Evolutionary conservation across 2,797 vertebrate species (phyloP), one percentile per base, ranked within the genome.

Genomic region (Choloepus didactylus): DNA sequence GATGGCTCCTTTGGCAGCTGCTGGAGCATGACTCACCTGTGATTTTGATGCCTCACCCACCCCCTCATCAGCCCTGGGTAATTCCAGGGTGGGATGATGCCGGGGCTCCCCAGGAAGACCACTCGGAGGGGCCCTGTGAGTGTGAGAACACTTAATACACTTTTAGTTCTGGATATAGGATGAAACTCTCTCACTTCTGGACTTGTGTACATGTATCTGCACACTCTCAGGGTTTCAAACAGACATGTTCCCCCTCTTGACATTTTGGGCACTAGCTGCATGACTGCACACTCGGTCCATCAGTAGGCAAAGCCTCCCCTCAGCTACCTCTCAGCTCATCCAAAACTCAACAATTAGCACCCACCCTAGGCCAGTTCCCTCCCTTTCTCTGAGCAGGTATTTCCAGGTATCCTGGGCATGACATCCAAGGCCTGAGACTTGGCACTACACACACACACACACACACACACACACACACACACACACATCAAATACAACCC

Each of bases 401-500:
- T 97, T 97, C 96, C 96, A 95, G 97, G 94, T 83, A 97, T 97
- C 97, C 96, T 75, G 19, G 93, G 64, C 54, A n/a, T 56, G 97
- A 96, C 97, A 97, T 98, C 95, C 95, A 85, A 96, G 82, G 96
- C 97, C 98, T 97, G 96, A 96, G 88, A 60, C 75, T 96, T 97
- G 89, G 95, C 97, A 95, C 93, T 96, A 31, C 41, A 29, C 83
- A 31, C 86, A 67, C 85, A 83, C 96, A 93, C 85, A 31, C 90
- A 72, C 64, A 60, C 49, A 73, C 41, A 77, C 84, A 64, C 19
- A 76, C 38, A 88, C 5, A 92, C 44, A 98, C 35, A 35, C 35
- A 35, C 35, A n/a, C n/a, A n/a, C n/a, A 97, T 98, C 98, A 98
- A 98, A 98, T 98, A 98, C 98, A 97, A 97, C 94, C 97, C 94